phyloP scores from a whole-genome alignment of 2,797 vertebrate genomes.

The Parambassis ranga region DNA sequence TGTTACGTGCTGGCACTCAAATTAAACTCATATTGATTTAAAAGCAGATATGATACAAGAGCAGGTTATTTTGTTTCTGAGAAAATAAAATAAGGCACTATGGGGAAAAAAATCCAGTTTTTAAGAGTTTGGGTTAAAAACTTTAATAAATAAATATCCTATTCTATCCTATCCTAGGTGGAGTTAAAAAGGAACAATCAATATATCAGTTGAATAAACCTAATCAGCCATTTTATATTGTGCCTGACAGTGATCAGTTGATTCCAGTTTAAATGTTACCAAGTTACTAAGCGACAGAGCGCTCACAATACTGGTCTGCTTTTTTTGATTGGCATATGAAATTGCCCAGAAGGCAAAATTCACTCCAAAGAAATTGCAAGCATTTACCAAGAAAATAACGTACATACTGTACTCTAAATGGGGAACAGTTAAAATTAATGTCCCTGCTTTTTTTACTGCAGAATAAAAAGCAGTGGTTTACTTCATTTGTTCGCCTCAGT shows the following conservation, averaged over 20 bases:
- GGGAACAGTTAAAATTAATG: constrained; percentile 6
- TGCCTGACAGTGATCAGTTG: not conserved
- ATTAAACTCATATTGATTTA: too few relatives aligned
- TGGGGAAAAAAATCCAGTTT: too few relatives aligned
- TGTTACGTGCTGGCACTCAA: too few relatives aligned
- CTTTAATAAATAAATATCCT: too few relatives aligned
- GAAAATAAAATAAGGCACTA: too few relatives aligned
- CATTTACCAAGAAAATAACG: not conserved
- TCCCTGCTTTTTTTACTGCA: not conserved
- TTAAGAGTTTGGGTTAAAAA: too few relatives aligned
- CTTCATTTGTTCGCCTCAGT: constrained; percentile 17
- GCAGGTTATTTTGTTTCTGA: too few relatives aligned
- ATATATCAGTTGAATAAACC: not conserved
- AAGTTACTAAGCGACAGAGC: constrained; percentile 23
- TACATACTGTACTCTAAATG: not conserved
- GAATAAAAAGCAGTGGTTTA: constrained; percentile 7
- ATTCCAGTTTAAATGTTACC: not conserved
- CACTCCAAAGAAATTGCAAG: not conserved
- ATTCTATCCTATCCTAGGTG: too few relatives aligned
- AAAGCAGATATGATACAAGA: too few relatives aligned
- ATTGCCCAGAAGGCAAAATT: constrained; percentile 6
- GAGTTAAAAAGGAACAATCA: not conserved
- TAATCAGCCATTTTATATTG: not conserved
- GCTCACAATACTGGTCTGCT: not conserved
- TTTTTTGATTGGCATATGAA: constrained; percentile 28